Evolutionary conservation across 2,113 vertebrate species (phyloP).

Genomic region (Lates calcarifer): DNA sequence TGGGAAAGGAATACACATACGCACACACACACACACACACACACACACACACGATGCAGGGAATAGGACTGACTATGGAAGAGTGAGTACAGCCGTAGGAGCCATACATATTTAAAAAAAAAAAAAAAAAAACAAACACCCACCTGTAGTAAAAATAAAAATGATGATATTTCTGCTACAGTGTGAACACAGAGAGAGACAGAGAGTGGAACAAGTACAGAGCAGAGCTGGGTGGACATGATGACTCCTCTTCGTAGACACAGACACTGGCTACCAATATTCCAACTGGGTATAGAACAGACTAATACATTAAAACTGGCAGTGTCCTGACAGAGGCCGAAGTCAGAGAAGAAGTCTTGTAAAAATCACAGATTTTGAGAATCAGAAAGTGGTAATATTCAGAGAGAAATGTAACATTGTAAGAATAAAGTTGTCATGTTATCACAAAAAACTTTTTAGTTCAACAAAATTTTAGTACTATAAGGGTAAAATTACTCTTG

Average conservation of each 20-base stretch:
- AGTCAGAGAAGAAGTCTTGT: neutral
- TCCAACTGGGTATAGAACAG: neutral
- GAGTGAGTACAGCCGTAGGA: slow-evolving; percentile 35
- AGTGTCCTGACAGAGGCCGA: neutral
- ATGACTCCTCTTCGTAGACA: slow-evolving; percentile 1
- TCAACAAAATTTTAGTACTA: too few species aligned
- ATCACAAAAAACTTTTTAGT: too few species aligned
- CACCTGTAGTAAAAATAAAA: slow-evolving; percentile 65
- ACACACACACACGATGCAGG: neutral
- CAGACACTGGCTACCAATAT: neutral
- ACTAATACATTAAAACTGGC: neutral
- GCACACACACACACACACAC: slow-evolving; percentile 5
- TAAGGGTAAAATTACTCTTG: too few species aligned
- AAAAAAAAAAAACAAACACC: slow-evolving; percentile 45
- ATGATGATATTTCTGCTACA: slow-evolving; percentile 38
- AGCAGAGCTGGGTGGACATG: slow-evolving; percentile 23
- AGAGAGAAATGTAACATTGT: too few species aligned
- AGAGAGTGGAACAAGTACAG: slow-evolving; percentile 5
- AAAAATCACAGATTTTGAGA: too few species aligned
- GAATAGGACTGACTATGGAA: slow-evolving; percentile 23
- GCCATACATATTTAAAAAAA: slow-evolving; percentile 25
- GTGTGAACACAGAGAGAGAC: slow-evolving; percentile 14
- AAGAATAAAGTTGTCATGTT: too few species aligned
- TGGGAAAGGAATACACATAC: neutral
- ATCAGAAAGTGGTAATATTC: too few species aligned